These are phyloP conservation scores for Pelecanoides urinatrix DNA, from an alignment of 2,113 vertebrate species.

Conservation along the genomic window DNA sequence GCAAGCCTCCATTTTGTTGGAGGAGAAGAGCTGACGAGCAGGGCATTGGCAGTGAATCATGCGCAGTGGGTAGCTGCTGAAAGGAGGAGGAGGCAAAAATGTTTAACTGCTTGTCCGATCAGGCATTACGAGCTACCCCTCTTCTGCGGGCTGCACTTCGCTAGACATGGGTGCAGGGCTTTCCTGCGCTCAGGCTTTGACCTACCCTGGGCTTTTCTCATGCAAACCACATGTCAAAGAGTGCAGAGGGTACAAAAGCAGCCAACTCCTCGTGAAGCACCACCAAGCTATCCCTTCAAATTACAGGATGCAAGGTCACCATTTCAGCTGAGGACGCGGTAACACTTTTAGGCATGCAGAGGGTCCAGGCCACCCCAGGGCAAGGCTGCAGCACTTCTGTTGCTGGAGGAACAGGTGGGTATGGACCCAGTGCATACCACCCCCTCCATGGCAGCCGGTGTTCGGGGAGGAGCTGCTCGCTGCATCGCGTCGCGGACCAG, in stretches of 20 bases:
- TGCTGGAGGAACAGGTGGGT: background rate
- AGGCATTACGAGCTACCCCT: background rate
- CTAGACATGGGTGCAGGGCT: background rate
- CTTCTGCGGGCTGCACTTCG: background rate
- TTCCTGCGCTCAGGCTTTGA: background rate
- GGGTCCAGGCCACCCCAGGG: background rate
- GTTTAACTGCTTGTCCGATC: background rate
- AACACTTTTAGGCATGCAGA: background rate
- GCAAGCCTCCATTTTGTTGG: background rate
- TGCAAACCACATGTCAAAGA: background rate
- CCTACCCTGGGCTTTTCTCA: background rate
- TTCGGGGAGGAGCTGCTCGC: background rate
- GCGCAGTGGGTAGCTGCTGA: background rate
- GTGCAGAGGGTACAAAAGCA: background rate
- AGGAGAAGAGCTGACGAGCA: background rate
- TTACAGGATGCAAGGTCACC: background rate
- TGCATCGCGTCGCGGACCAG: fast-evolving
- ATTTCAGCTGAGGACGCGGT: fast-evolving
- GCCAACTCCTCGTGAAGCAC: background rate
- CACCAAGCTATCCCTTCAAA: background rate
- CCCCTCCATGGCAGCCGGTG: fast-evolving
- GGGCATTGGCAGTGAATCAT: background rate
- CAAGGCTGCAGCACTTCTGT: background rate
- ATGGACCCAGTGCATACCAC: background rate
- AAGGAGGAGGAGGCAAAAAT: background rate